phyloP scores from a whole-genome alignment of 2,797 vertebrate genomes.

The Pithecia hirsuta region DNA sequence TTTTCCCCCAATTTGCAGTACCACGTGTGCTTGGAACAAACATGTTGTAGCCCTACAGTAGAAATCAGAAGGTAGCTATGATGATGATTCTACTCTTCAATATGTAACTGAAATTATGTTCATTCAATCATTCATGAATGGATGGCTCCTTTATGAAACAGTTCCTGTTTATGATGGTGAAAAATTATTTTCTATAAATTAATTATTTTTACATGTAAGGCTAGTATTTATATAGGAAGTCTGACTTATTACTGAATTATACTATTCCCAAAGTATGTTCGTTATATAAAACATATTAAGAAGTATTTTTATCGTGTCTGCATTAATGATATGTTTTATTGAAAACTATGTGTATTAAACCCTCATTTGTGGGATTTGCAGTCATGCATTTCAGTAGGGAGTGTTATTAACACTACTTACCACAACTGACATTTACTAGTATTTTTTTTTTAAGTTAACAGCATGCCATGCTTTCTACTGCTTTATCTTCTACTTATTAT shows the following conservation, averaged over 20 bases:
- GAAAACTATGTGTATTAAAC: background rate
- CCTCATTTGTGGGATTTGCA: background rate
- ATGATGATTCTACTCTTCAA: background rate
- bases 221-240: slow-evolving; percentile 37
- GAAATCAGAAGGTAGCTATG: background rate
- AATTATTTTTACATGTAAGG: slow-evolving; percentile 24
- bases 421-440: background rate
- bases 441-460: background rate
- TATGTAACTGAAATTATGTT: slow-evolving; percentile 7
- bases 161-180: background rate
- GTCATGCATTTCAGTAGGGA: background rate
- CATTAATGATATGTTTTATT: slow-evolving; percentile 21
- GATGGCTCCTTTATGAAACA: slow-evolving; percentile 29
- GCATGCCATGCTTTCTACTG: background rate
- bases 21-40: background rate
- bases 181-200: slow-evolving; percentile 59
- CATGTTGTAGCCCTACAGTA: background rate
- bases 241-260: slow-evolving; percentile 46
- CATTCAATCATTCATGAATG: slow-evolving; percentile 19
- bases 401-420: background rate
- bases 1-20: background rate
- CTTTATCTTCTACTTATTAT: background rate
- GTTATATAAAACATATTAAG: background rate
- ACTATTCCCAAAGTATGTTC: background rate
- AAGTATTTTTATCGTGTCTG: background rate